Evolutionary conservation across 2,797 vertebrate genomes (phyloP), one percentile per base, ranked within the genome.

Genomic region (Monodelphis domestica): DNA sequence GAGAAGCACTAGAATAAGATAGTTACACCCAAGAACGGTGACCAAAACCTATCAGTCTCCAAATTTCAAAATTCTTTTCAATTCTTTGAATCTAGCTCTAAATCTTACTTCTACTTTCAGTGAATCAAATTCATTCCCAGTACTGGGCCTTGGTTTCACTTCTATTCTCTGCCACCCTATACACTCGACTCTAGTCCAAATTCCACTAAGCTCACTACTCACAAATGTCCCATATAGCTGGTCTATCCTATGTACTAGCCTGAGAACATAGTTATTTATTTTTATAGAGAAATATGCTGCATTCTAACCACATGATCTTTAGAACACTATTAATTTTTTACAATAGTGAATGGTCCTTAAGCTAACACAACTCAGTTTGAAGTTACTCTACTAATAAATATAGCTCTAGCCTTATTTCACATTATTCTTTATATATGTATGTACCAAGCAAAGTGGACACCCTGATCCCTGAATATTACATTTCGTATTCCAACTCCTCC

Each of bases 71-170:
- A 63, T 33, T 12, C 1, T 87, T 57, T 88, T 89, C 54, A 94
- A 6, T 54, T 94, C 55, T 78, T 87, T 17, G 30, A 96, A 90
- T 33, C 53, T 28, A 9, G 4, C 91, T 90, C 84, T 91, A 90
- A 94, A 54, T 55, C 90, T 53, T 90, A 28, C 29, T 93, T 89
- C 89, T 92, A 54, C 21, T 53, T n/a, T 89, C 29, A 28, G 92
- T 17, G 30, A 0, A 63, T 4, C 24, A 30, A 89, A 84, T 11
- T 17, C 87, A 51, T 56, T 87, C 12, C 50, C n/a, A 33, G 87
- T 59, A 70, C 50, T 88, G 53, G 53, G 45, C 50, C 50, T 78
- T 53, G 57, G 87, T 89, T 88, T 90, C 53, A 92, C 24, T 70
- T 12, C 33, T 70, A 89, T 57, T 70, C 89, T 93, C 59, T 95